phyloP scores from a whole-genome alignment of 2,113 vertebrate genomes.

The Engystomops pustulosus region DNA sequence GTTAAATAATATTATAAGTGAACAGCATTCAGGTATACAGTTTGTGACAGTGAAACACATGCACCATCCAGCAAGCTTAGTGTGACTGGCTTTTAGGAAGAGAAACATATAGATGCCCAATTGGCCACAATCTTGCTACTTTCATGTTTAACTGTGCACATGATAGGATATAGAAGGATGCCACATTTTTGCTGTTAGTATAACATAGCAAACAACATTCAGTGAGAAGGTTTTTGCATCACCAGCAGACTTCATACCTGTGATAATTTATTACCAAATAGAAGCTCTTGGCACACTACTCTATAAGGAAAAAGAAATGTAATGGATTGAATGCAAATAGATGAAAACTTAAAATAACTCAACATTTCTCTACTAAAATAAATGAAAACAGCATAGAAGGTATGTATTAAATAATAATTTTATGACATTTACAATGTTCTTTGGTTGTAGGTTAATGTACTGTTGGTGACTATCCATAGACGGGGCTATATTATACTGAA shows the following conservation, averaged over 20 bases:
- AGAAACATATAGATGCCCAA: neutral
- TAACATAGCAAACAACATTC: slow-evolving; percentile 65
- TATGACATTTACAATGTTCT: slow-evolving; percentile 55
- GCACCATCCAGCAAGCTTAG: slow-evolving; percentile 39
- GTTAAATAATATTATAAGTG: slow-evolving; percentile 8
- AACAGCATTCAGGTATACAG: slow-evolving; percentile 12
- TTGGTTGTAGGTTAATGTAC: slow-evolving; percentile 43
- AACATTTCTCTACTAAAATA: slow-evolving; percentile 60
- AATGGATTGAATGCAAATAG: slow-evolving; percentile 68
- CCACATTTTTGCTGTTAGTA: slow-evolving; percentile 61
- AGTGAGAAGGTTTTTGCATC: slow-evolving; percentile 62
- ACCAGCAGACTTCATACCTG: slow-evolving; percentile 65
- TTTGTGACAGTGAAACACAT: slow-evolving; percentile 35
- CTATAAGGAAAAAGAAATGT: slow-evolving; percentile 74
- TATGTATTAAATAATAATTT: slow-evolving; percentile 64
- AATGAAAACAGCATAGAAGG: neutral
- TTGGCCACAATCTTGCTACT: neutral
- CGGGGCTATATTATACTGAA: neutral
- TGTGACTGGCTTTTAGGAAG: neutral
- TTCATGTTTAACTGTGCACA: neutral
- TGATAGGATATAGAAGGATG: neutral
- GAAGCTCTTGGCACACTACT: slow-evolving; percentile 74
- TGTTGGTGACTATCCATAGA: neutral
- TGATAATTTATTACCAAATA: slow-evolving; percentile 74
- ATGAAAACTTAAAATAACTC: slow-evolving; percentile 62